Evolutionary conservation across 2,113 vertebrate genomes (phyloP).

Genomic region (Tragelaphus imberbis): DNA sequence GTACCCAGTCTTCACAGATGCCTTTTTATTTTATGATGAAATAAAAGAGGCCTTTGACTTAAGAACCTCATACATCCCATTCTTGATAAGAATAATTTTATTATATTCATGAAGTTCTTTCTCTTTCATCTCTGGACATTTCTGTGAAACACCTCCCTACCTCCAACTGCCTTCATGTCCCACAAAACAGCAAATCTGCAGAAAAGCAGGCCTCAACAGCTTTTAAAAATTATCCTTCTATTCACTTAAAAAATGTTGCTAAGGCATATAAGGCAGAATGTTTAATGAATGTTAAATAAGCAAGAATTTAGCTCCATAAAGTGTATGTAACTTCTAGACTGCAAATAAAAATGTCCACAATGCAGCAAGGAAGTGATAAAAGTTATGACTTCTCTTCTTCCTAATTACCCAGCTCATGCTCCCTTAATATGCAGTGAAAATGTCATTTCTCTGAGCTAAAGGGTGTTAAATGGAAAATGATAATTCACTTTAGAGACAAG

Average conservation of each 20-base stretch:
- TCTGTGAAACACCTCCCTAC: background rate
- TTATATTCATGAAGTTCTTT: background rate
- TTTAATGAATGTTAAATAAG: slow-evolving; percentile 35
- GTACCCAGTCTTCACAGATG: background rate
- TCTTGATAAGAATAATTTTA: background rate
- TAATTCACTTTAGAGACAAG: background rate
- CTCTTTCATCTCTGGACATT: background rate
- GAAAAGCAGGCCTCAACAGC: background rate
- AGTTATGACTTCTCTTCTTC: background rate
- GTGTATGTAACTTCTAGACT: background rate
- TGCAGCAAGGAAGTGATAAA: slow-evolving; percentile 21
- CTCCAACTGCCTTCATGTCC: background rate
- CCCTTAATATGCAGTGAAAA: background rate
- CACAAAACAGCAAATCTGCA: background rate
- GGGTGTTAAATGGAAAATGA: background rate
- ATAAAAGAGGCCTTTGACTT: background rate
- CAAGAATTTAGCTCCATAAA: slow-evolving; percentile 2
- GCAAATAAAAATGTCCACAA: slow-evolving; percentile 13
- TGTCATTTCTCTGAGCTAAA: background rate
- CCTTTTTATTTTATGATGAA: slow-evolving; percentile 1
- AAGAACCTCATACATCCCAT: background rate
- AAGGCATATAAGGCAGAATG: background rate
- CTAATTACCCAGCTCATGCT: background rate
- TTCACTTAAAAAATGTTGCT: background rate
- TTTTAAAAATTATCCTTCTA: background rate